Conservation (phyloP, 2,888 invertebrate genomes). For the Eudasyphora cyanicolor region DNA sequence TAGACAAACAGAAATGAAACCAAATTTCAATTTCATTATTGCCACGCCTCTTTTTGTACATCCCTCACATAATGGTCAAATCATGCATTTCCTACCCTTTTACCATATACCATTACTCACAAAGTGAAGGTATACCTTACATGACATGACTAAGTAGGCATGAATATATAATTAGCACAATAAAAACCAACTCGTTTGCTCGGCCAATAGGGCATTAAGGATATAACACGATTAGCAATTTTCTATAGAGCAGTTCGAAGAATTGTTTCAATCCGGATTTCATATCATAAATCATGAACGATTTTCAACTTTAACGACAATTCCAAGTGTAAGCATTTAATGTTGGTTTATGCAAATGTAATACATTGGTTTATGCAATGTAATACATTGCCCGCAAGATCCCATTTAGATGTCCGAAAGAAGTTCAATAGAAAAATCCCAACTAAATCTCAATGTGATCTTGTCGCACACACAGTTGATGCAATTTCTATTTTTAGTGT, state of each 20-base stretch:
- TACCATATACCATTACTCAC: too few relatives aligned
- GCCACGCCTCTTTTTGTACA: too few relatives aligned
- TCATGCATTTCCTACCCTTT: too few relatives aligned
- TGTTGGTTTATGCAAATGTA: neutral
- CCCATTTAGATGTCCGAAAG: neutral
- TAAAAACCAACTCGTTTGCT: neutral
- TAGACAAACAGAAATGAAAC: too few relatives aligned
- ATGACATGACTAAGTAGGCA: conserved; percentile 17
- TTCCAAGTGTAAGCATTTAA: neutral
- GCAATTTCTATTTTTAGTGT: neutral
- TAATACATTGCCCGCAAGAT: neutral
- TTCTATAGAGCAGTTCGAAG: neutral
- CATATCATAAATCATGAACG: conserved; percentile 29
- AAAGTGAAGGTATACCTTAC: too few relatives aligned
- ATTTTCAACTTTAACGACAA: neutral
- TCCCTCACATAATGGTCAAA: too few relatives aligned
- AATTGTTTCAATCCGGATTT: conserved; percentile 31
- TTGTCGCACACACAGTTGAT: too few relatives aligned
- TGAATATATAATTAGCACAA: conserved; percentile 3
- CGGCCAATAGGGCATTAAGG: neutral
- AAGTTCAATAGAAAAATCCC: neutral
- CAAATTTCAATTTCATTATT: too few relatives aligned
- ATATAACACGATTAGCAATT: conserved; percentile 14
- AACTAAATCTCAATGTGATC: conserved; percentile 24
- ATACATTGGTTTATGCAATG: too few relatives aligned